A percentile compares a stretch with the other conserved stretches of the same genome.
Evolutionary conservation across 2,113 vertebrate species (phyloP).

Genomic region (Platichthys stellatus): DNA sequence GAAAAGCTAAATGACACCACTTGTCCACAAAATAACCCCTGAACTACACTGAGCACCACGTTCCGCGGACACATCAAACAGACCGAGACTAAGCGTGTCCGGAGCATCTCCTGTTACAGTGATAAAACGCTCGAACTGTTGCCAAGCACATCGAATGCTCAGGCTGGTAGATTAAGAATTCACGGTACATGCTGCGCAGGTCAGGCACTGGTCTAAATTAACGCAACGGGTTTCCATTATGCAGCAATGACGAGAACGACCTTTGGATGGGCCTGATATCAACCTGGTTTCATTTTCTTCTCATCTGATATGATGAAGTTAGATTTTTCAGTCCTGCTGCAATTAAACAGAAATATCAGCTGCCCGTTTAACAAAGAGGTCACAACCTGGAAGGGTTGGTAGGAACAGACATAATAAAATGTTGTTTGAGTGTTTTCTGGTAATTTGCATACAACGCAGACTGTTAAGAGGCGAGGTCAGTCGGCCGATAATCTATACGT

Average conservation of each 20-base stretch:
- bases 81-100: not conserved
- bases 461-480: slow-evolving; percentile 9
- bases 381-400: slow-evolving; percentile 22
- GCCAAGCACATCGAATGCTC: slow-evolving; percentile 35
- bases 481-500: slow-evolving; percentile 31
- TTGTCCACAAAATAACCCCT: slow-evolving; percentile 10
- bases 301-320: slow-evolving; percentile 32
- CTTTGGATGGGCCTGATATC: slow-evolving; percentile 29
- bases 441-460: slow-evolving; percentile 18
- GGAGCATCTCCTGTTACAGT: slow-evolving; percentile 27
- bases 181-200: slow-evolving; percentile 11
- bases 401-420: slow-evolving; percentile 37
- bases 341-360: slow-evolving; percentile 33
- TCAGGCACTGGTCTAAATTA: slow-evolving; percentile 26
- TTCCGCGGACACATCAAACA: not conserved
- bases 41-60: slow-evolving; percentile 2
- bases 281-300: slow-evolving; percentile 24
- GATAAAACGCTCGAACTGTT: slow-evolving; percentile 32
- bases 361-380: slow-evolving; percentile 15
- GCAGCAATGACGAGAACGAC: slow-evolving; percentile 32
- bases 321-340: slow-evolving; percentile 30
- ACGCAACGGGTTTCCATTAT: slow-evolving; percentile 23
- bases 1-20: not conserved
- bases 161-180: slow-evolving; percentile 1
- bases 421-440: slow-evolving; percentile 34